Percentiles rank a stretch among this genome's conserved stretches.
Conservation (phyloP, 2,888 invertebrate genomes). For the Copidosoma aretas region DNA sequence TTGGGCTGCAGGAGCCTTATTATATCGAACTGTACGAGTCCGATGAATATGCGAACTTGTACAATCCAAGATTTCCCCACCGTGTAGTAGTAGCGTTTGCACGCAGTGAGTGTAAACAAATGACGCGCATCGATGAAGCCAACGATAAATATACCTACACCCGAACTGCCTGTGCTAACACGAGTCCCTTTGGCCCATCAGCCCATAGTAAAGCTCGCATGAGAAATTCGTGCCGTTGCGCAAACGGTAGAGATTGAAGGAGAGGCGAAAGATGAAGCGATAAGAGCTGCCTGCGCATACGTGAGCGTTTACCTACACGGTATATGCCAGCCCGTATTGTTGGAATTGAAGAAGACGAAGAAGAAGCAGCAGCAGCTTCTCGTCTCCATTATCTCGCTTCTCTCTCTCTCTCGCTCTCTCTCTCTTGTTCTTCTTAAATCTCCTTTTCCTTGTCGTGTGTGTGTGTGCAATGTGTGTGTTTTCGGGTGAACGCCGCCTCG, state of each 20-base stretch:
- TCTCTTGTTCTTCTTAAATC: too few species aligned
- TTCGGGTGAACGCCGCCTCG: background rate
- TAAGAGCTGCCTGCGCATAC: background rate
- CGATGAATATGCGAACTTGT: too few species aligned
- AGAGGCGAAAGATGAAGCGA: background rate
- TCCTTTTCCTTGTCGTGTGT: background rate
- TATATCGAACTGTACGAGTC: too few species aligned
- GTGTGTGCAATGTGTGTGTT: background rate
- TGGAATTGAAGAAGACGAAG: background rate
- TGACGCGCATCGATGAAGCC: background rate
- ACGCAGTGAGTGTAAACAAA: background rate
- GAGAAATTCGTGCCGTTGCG: slow-evolving; percentile 17
- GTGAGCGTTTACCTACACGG: background rate
- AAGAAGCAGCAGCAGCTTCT: slow-evolving; percentile 3
- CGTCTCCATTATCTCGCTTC: slow-evolving; percentile 1
- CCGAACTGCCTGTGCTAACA: background rate
- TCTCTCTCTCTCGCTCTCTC: too few species aligned
- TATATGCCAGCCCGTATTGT: too few species aligned
- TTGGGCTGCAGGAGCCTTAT: too few species aligned
- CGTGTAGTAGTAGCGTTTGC: background rate
- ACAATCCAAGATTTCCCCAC: too few species aligned
- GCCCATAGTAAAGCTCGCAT: background rate
- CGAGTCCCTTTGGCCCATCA: background rate
- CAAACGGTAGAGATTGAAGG: background rate
- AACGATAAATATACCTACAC: background rate